Evolutionary conservation across 1,140 invertebrate genomes (phyloP), one percentile per base, ranked within the genome.

Genomic region (Rhizoglyphus robini): DNA sequence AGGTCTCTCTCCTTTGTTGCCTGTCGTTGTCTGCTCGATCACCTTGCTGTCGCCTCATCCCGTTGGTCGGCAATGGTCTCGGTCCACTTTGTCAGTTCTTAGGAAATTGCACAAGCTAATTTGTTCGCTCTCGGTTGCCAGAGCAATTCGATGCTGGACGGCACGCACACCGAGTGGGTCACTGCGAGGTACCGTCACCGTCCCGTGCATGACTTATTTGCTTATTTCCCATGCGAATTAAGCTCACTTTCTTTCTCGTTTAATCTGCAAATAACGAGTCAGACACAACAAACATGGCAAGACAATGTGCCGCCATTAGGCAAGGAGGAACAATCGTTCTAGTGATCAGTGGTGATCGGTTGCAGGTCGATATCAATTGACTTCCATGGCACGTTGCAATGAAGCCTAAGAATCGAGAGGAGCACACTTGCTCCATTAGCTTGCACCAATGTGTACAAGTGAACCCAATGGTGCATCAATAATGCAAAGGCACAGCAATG

Each of bases 191-290:
- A n/a, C n/a, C n/a, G n/a, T n/a, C n/a, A n/a, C n/a, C 36, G 18
- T 41, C 51, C 51, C 23, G 51, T 54, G 51, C 51, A 54, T 54
- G 51, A 54, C 51, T 54, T 54, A 54, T 54, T 54, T 54, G 8
- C 51, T 54, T 54, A 54, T 54, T 54, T 54, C 51, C 51, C 51
- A 54, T 54, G 23, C 27, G 23, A 60, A 60, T 60, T 60, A 34
- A 30, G 23, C 58, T 60, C 31, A 36, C 58, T 60, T 34, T 60
- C 58, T 48, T 27, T 60, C 23, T 46, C 49, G 31, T 54, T 54
- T 54, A 54, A 54, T 54, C 51, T 5, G 51, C 51, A 54, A 8
- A 54, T 54, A 54, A 54, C 51, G 51, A 54, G 51, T 15, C 51
- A 54, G 51, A 54, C 51, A 54, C 51, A 54, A 54, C 51, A 54